These are phyloP conservation scores for Megaceryle maxima DNA, from an alignment of 2,113 vertebrate genomes.

Conservation along the genomic window DNA sequence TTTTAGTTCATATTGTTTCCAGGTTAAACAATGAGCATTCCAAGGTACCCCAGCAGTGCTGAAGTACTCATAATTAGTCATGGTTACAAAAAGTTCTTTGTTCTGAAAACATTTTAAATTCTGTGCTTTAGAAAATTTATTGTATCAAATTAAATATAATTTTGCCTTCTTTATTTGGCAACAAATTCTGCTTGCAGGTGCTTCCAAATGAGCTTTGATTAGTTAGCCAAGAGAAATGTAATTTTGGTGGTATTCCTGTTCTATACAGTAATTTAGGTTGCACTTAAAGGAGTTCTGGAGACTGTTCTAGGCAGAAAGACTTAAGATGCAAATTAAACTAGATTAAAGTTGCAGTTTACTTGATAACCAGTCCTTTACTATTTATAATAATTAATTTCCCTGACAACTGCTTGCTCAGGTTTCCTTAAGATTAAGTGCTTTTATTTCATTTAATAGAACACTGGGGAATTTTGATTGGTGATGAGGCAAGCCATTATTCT, in stretches of 20 bases:
- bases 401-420: not conserved
- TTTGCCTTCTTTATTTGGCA: conserved; percentile 62
- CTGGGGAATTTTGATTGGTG: not conserved
- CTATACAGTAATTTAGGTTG: conserved; percentile 23
- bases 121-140: conserved; percentile 62
- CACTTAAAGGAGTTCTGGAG: conserved; percentile 32
- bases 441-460: not conserved
- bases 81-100: conserved; percentile 66
- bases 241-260: conserved; percentile 52
- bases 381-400: conserved; percentile 8
- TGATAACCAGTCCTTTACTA: not conserved
- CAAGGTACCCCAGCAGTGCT: conserved; percentile 18
- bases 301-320: conserved; percentile 14
- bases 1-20: conserved; percentile 60
- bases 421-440: not conserved
- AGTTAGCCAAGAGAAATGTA: conserved; percentile 63
- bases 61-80: conserved; percentile 56
- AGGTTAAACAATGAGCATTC: conserved; percentile 70
- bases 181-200: conserved; percentile 58
- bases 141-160: conserved; percentile 68
- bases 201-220: conserved; percentile 64
- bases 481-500: not conserved
- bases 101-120: conserved; percentile 58
- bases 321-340: conserved; percentile 16
- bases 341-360: not conserved